Conservation (phyloP, 2,797 vertebrate genomes). For the Numenius phaeopus region DNA sequence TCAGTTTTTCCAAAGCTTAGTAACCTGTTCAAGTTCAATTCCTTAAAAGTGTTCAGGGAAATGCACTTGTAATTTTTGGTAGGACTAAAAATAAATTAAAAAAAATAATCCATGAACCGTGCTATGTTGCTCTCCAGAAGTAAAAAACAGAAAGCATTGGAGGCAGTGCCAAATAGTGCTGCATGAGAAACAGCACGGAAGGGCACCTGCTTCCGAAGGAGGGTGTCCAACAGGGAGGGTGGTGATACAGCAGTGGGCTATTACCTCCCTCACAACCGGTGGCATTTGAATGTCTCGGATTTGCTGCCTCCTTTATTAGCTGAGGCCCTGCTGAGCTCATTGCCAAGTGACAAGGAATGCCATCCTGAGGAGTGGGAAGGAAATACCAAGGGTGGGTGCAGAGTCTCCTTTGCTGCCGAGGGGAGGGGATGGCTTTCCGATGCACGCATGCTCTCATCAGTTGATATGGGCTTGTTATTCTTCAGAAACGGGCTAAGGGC, state of each 20-base stretch:
- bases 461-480: rapidly evolving
- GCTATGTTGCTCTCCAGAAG: background rate
- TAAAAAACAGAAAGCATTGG: background rate
- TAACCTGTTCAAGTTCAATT: background rate
- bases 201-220: background rate
- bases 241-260: background rate
- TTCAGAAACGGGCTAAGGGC: background rate
- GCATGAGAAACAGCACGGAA: background rate
- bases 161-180: background rate
- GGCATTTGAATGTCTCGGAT: background rate
- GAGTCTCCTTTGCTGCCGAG: background rate
- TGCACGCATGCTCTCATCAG: background rate
- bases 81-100: background rate
- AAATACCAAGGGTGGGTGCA: background rate
- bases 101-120: too few relatives aligned
- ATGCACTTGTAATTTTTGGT: background rate
- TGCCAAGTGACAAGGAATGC: background rate
- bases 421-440: background rate
- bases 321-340: background rate
- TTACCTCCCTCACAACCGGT: background rate
- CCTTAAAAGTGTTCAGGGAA: background rate
- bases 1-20: background rate
- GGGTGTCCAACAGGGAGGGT: background rate
- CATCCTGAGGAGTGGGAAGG: background rate
- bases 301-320: background rate